Base-by-base conservation (phyloP, 2,113 vertebrate species). In the Campylorhamphus procurvoides region DNA sequence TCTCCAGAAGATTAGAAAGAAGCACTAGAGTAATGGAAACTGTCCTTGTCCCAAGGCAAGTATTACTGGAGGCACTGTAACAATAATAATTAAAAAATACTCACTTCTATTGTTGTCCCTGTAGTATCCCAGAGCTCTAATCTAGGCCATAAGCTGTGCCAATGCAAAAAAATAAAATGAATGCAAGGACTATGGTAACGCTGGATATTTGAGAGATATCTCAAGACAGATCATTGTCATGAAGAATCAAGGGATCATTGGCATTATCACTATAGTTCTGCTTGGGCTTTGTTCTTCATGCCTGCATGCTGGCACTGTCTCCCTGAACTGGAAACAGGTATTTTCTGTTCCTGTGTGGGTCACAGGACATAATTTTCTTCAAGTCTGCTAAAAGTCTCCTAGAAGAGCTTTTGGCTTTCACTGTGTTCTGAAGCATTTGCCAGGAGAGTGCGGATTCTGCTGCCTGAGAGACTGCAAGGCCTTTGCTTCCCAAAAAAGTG, bases 251-350 rank as follows among this genome's bases (percentile, higher is more conserved):
- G 23, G 6, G 12, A 19, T 82, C 40, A 23, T 18, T 29, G 2
- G 3, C 66, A 49, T 44, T 11, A 4, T 37, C 0, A 0, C 33
- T 76, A 12, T 25, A 52, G 28, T 47, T 59, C n/a, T 78, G 9
- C 44, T 60, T 68, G 31, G 39, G 74, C 18, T 52, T 50, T 8
- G 0, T 47, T 86, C 49, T 66, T 74, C 42, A 39, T 13, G 13
- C 6, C 42, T 77, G 10, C 39, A 27, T 67, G 76, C 55, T 86
- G 55, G 3, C 23, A 76, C 3, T 64, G 28, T 49, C 31, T 82
- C 22, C 10, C 29, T 40, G 60, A 63, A 52, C 13, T 23, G 29
- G 6, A 75, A 84, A 79, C 6, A 40, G 15, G 44, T 76, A 27
- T 46, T 78, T 67, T 64, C 23, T 52, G 4, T 62, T 85, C 29